Evolutionary conservation across 2,113 vertebrate genomes (phyloP).

Genomic region (Arizona elegans): DNA sequence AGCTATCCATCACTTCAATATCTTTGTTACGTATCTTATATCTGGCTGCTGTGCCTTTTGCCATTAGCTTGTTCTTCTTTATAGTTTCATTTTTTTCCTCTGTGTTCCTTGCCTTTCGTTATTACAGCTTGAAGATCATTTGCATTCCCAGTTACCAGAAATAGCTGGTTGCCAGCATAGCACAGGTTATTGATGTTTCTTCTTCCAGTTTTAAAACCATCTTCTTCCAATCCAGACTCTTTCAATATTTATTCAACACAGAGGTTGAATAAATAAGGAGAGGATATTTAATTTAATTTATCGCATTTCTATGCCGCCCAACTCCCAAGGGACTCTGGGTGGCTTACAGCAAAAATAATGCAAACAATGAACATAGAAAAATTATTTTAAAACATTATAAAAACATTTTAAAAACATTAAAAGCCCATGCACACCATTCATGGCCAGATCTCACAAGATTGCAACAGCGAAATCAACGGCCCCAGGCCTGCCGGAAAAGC

Average conservation of each 20-base stretch:
- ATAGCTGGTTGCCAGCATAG: neutral
- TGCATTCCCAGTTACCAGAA: neutral
- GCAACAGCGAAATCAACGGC: too few relatives aligned
- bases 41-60: neutral
- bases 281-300: too few relatives aligned
- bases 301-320: too few relatives aligned
- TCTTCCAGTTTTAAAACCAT: neutral
- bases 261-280: neutral
- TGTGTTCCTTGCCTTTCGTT: neutral
- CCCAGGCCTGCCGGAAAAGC: too few relatives aligned
- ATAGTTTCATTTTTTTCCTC: neutral
- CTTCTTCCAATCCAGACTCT: neutral
- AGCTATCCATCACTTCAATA: neutral
- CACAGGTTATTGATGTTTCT: neutral
- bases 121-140: neutral
- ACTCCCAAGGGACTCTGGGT: too few relatives aligned
- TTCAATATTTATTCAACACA: neutral
- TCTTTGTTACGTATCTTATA: neutral
- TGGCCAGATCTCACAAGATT: too few relatives aligned
- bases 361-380: too few relatives aligned
- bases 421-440: too few relatives aligned
- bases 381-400: too few relatives aligned
- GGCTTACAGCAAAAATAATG: too few relatives aligned
- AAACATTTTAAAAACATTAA: too few relatives aligned
- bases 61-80: neutral